Conservation (phyloP, 1,140 invertebrate genomes). For the Drosophila gunungcola region DNA sequence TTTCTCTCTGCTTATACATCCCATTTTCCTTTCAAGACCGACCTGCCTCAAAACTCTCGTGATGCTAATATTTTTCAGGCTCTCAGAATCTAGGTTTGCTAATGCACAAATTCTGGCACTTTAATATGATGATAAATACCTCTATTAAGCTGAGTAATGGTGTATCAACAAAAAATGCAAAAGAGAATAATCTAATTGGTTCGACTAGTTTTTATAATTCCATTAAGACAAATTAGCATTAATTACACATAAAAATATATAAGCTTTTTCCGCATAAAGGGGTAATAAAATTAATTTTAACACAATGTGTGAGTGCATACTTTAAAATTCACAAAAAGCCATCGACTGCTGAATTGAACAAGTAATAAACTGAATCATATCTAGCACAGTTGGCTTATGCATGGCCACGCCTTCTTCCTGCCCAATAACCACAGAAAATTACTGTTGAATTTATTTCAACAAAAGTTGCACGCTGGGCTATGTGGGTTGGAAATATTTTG, state of each 20-base stretch:
- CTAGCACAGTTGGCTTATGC: slow-evolving; percentile 8
- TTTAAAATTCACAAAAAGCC: slow-evolving; percentile 38
- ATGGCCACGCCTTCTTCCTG: slow-evolving; percentile 28
- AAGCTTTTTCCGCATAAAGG: not conserved
- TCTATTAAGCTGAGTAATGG: slow-evolving; percentile 12
- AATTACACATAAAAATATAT: not conserved
- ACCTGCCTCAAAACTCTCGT: not conserved
- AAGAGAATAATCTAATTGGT: not conserved
- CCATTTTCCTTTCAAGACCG: slow-evolving; percentile 5
- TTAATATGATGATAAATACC: not conserved
- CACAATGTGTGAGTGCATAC: slow-evolving; percentile 8
- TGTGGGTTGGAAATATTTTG: slow-evolving; percentile 38
- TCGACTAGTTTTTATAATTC: slow-evolving; percentile 4
- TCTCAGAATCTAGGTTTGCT: slow-evolving; percentile 1
- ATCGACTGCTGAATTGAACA: slow-evolving; percentile 13
- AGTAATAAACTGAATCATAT: slow-evolving; percentile 29
- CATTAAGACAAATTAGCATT: slow-evolving; percentile 6
- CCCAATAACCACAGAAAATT: slow-evolving; percentile 45
- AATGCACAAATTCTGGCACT: slow-evolving; percentile 9
- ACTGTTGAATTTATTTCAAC: slow-evolving; percentile 22
- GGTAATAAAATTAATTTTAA: slow-evolving; percentile 14
- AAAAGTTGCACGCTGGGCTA: slow-evolving; percentile 31
- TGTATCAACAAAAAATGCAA: not conserved
- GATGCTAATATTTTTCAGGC: slow-evolving; percentile 15
- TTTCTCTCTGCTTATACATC: slow-evolving; percentile 1